Percentiles rank a stretch among this genome's conserved stretches.
phyloP scores from a whole-genome alignment of 2,113 vertebrate species.

The Daubentonia madagascariensis region DNA sequence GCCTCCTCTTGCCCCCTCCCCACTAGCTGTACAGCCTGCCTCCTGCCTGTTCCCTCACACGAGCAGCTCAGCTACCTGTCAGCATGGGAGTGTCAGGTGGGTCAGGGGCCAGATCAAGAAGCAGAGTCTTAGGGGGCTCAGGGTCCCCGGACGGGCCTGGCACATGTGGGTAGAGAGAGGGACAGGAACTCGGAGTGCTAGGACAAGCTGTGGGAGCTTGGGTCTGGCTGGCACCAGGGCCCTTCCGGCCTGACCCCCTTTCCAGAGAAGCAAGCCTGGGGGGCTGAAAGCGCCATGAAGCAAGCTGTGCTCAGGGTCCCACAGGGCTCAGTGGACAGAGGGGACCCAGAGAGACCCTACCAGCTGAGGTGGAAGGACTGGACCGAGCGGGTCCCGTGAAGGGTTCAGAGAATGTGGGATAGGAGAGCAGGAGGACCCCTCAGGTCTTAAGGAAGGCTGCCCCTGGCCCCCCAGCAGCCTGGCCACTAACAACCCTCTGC shows the following conservation, averaged over 20 bases:
- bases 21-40: accelerated
- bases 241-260: neutral
- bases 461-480: too few relatives aligned
- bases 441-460: too few relatives aligned
- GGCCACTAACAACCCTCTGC: neutral
- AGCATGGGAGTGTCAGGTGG: accelerated
- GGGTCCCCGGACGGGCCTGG: neutral
- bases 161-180: neutral
- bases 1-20: accelerated
- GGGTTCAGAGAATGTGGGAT: neutral
- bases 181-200: neutral
- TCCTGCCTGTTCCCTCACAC: accelerated
- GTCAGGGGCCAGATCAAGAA: neutral
- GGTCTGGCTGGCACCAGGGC: neutral
- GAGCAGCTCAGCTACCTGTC: neutral
- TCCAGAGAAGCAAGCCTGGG: neutral
- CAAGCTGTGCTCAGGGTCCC: neutral
- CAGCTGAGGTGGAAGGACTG: neutral
- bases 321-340: neutral
- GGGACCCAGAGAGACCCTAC: neutral
- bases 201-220: too few relatives aligned
- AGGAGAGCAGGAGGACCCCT: neutral
- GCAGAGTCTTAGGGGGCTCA: too few relatives aligned
- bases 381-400: neutral
- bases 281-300: neutral